Conservation (phyloP, 2,113 vertebrate species). For the Cariama cristata region DNA sequence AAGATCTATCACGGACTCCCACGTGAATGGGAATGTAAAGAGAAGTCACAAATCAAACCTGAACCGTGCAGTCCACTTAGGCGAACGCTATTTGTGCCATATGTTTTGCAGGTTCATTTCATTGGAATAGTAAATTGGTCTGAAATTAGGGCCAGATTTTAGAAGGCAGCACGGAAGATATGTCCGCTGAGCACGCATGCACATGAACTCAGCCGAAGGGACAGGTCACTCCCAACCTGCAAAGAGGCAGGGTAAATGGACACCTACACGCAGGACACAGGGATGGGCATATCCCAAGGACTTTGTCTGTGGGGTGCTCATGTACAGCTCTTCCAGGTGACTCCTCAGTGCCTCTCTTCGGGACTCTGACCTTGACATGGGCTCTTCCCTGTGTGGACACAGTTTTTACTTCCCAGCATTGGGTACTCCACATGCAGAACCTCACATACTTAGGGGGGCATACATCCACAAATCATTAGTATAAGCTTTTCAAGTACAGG, state of each 20-base stretch:
- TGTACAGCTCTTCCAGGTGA: background rate
- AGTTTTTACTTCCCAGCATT: background rate
- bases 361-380: background rate
- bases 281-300: fast-evolving
- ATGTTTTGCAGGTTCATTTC: conserved; percentile 71
- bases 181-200: background rate
- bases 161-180: background rate
- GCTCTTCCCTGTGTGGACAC: background rate
- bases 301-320: background rate
- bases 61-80: conserved; percentile 44
- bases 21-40: conserved; percentile 54
- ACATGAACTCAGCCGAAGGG: background rate
- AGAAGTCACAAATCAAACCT: conserved; percentile 71
- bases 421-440: background rate
- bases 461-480: background rate
- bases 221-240: background rate
- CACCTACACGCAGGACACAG: fast-evolving
- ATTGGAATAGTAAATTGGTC: conserved; percentile 48
- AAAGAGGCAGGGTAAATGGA: background rate
- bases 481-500: background rate
- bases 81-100: conserved; percentile 55
- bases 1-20: conserved; percentile 65
- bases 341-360: background rate
- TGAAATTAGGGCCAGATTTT: conserved; percentile 66
- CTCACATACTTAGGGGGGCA: background rate